Conservation (phyloP, 1,140 invertebrate genomes). For the Leptinotarsa undecemlineata region DNA sequence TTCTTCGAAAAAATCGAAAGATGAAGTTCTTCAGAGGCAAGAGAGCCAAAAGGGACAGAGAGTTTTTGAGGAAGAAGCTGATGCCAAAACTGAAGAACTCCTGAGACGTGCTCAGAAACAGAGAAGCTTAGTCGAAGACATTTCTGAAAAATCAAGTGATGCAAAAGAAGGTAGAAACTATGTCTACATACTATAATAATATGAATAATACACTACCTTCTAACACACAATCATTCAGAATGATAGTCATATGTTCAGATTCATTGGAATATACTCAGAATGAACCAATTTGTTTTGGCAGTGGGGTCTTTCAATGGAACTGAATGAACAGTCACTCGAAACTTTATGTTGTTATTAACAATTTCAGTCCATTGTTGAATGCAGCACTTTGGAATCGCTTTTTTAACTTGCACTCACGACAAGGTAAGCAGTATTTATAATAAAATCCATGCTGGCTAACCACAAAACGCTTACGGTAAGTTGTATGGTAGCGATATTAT, state of each 20-base stretch:
- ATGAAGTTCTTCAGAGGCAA: conserved; percentile 43
- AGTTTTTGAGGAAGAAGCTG: conserved; percentile 54
- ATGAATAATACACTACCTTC: background rate
- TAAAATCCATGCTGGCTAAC: background rate
- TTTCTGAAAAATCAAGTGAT: conserved; percentile 64
- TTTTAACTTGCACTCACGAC: background rate
- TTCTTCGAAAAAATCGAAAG: conserved; percentile 61
- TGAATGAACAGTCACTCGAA: no score
- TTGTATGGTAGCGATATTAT: background rate
- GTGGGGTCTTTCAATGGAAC: no score
- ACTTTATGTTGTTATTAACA: background rate
- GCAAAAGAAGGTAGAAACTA: conserved; percentile 47
- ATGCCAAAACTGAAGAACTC: conserved; percentile 65
- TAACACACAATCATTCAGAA: background rate
- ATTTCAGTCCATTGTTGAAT: background rate
- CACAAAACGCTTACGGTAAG: background rate
- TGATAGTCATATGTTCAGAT: no score
- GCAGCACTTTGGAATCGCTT: background rate
- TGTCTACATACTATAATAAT: background rate
- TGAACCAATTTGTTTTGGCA: no score
- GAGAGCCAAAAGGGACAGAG: conserved; percentile 45
- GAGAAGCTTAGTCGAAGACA: conserved; percentile 70
- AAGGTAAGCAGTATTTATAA: background rate
- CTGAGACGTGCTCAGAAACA: conserved; percentile 68
- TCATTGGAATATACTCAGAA: no score